Evolutionary conservation across 2,888 invertebrate species (phyloP), one percentile per base, ranked within the genome.

Genomic region (Ophion ellenae): DNA sequence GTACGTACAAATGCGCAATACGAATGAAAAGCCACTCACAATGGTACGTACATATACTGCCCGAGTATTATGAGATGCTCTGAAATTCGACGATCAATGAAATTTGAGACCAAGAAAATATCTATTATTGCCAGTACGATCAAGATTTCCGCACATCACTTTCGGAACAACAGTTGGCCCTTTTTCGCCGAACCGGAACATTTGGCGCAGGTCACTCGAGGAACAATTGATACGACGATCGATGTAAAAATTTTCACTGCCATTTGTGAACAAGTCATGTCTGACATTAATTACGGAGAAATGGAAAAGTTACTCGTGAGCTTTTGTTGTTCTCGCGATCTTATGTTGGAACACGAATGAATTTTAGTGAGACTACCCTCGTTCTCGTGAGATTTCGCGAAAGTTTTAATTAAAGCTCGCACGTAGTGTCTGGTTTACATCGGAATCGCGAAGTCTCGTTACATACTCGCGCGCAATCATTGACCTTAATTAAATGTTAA

Each of bases 401-500:
- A 83, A 83, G 67, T 83, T 83, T 78, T 83, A 83, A 83, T 83
- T 83, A 81, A 81, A 81, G 40, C 57, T n/a, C 57, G 64, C 63
- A 64, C 17, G 57, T 45, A 40, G 47, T 57, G 53, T n/a, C 57
- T 36, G n/a, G 66, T 14, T 73, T 77, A 47, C 71, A 83, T 78
- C 69, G 71, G 67, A 32, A 47, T 45, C 47, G 57, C 57, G n/a
- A 47, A 73, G 14, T 47, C 61, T 40, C 47, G 28, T 78, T 64
- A 36, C 78, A 74, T 69, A 57, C 36, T 11, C 7, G 40, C 67
- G 47, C 74, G 73, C 76, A 78, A 78, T 83, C 78, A 66, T 77
- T 71, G 70, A 83, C 78, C 61, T 83, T 83, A 78, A 83, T 83
- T 83, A 78, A 83, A 78, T 83, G 73, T 78, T 67, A 74, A 78